These are phyloP conservation scores for Heloderma charlesbogerti DNA, from an alignment of 2,113 vertebrate genomes.

Conservation along the genomic window DNA sequence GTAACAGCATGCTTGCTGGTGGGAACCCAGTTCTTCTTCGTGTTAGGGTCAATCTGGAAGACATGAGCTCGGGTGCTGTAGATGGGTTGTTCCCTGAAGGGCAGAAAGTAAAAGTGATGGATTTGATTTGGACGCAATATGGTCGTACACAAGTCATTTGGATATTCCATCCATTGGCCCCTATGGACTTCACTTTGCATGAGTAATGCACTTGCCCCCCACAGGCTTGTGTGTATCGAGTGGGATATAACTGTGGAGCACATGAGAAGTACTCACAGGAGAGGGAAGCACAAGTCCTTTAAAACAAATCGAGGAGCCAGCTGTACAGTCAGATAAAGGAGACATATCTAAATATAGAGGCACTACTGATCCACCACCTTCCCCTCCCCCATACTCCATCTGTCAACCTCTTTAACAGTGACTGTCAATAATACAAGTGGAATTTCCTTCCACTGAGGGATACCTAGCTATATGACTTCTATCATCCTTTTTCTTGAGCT, in stretches of 20 bases:
- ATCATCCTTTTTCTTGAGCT: background rate
- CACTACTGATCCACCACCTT: background rate
- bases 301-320: slow-evolving; percentile 24
- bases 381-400: background rate
- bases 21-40: slow-evolving; percentile 99
- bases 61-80: slow-evolving; percentile 98
- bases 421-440: accelerated
- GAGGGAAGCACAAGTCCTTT: slow-evolving; percentile 24
- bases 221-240: background rate
- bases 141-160: slow-evolving; percentile 61
- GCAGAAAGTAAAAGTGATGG: slow-evolving; percentile 81
- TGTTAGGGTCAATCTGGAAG: slow-evolving; percentile 99
- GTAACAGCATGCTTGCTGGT: slow-evolving; percentile 99
- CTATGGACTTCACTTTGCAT: slow-evolving; percentile 71
- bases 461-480: background rate
- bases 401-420: slow-evolving; percentile 25
- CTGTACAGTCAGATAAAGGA: slow-evolving; percentile 40
- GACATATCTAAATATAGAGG: slow-evolving; percentile 16
- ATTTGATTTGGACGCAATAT: slow-evolving; percentile 77
- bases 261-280: background rate
- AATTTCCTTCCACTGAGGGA: background rate
- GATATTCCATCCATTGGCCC: slow-evolving; percentile 62
- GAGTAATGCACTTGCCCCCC: background rate
- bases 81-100: slow-evolving; percentile 96
- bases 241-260: background rate